Percentiles rank a stretch among this genome's conserved stretches.
Conservation (phyloP, 2,888 invertebrate genomes). For the Diarsia rubi region DNA sequence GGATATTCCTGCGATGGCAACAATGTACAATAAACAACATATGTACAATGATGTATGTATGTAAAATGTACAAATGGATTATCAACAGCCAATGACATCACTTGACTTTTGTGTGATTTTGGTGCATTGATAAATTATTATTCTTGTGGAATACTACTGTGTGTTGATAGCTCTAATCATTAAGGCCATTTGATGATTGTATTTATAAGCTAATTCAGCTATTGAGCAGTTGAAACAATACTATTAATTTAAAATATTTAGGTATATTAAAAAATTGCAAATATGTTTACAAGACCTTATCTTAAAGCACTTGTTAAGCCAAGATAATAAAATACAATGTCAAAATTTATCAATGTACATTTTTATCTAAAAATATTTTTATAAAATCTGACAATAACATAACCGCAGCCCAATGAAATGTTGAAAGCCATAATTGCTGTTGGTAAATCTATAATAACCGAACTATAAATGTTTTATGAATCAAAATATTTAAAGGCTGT, state of each 20-base stretch:
- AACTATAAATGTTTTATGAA: neutral
- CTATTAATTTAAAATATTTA: neutral
- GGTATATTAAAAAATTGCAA: neutral
- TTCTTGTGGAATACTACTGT: neutral
- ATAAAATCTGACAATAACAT: neutral
- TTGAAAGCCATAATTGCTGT: neutral
- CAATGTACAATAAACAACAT: too few species aligned
- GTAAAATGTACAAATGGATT: too few species aligned
- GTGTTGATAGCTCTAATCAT: neutral
- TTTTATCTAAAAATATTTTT: neutral
- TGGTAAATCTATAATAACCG: neutral
- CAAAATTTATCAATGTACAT: conserved; percentile 11
- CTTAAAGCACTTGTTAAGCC: conserved; percentile 11
- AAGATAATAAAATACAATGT: conserved; percentile 27
- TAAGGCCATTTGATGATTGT: neutral
- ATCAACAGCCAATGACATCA: neutral
- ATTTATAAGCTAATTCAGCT: neutral
- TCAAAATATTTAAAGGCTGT: neutral
- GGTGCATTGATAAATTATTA: neutral
- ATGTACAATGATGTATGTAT: too few species aligned
- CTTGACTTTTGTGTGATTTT: neutral
- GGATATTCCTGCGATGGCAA: too few species aligned
- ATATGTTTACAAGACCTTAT: conserved; percentile 43
- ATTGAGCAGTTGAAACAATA: neutral
- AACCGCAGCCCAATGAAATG: neutral